Percentiles rank a stretch among this genome's conserved stretches.
Evolutionary conservation across 2,888 invertebrate species (phyloP).

Genomic region (Agonopterix alstromeriana): DNA sequence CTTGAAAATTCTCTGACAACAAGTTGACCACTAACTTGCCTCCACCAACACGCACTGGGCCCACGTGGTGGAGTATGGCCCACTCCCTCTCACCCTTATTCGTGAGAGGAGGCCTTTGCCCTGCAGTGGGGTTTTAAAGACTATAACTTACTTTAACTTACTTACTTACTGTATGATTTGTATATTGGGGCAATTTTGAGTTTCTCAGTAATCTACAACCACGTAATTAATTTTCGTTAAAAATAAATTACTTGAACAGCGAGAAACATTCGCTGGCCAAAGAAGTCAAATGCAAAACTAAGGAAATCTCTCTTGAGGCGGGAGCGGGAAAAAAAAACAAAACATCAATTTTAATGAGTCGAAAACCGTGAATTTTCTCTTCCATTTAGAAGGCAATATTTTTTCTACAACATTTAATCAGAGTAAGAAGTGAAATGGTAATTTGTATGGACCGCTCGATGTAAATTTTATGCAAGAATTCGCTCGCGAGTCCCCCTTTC

Average conservation of each 20-base stretch:
- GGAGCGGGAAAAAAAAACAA: slow-evolving; percentile 41
- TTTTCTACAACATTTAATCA: slow-evolving; percentile 77
- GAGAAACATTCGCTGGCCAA: not conserved
- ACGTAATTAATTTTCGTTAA: not conserved
- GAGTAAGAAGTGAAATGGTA: slow-evolving; percentile 75
- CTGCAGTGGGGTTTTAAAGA: too few species aligned
- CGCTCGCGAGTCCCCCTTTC: slow-evolving; percentile 55
- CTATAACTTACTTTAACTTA: too few species aligned
- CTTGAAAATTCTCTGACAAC: too few species aligned
- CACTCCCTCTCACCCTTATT: too few species aligned
- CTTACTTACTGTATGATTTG: too few species aligned
- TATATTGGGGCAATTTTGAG: too few species aligned
- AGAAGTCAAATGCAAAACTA: slow-evolving; percentile 31
- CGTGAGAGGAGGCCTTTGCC: too few species aligned
- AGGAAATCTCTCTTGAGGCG: slow-evolving; percentile 32
- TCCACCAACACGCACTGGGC: too few species aligned
- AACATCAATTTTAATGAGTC: slow-evolving; percentile 73
- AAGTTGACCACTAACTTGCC: too few species aligned
- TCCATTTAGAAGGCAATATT: slow-evolving; percentile 73
- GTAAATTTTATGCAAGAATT: slow-evolving; percentile 77
- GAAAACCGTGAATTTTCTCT: slow-evolving; percentile 71
- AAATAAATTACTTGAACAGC: not conserved
- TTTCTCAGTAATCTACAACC: too few species aligned
- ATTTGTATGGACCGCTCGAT: slow-evolving; percentile 77
- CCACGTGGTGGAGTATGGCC: too few species aligned